Percentiles rank a stretch among this genome's conserved stretches.
phyloP scores from a whole-genome alignment of 2,797 vertebrate species.

The Hipposideros larvatus region DNA sequence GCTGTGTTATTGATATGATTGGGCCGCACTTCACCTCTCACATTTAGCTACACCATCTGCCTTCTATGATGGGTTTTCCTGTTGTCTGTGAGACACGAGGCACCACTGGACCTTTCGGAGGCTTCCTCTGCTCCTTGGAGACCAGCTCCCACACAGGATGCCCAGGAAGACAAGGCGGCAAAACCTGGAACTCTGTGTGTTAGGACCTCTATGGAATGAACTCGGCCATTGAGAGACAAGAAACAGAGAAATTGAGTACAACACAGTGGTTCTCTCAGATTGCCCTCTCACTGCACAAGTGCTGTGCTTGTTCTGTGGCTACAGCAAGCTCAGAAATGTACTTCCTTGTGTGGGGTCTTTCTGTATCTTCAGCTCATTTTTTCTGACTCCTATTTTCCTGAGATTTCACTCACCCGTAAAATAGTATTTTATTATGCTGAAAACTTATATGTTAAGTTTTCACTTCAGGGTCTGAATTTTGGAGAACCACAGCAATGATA shows the following conservation, averaged over 20 bases:
- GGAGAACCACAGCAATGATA: not conserved
- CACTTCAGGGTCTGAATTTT: not conserved
- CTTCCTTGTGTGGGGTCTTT: fast-evolving
- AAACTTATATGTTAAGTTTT: not conserved
- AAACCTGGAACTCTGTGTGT: not conserved
- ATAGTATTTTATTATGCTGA: not conserved
- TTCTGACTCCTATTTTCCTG: not conserved
- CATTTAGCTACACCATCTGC: not conserved
- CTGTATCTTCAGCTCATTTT: not conserved
- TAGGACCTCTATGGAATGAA: not conserved
- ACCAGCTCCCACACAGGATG: not conserved
- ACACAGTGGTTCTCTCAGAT: not conserved
- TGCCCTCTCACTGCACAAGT: not conserved
- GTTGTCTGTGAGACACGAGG: not conserved
- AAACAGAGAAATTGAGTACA: not conserved
- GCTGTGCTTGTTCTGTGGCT: not conserved
- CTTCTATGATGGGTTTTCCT: not conserved
- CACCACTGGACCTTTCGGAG: not conserved
- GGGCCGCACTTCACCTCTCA: not conserved
- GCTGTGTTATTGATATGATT: not conserved
- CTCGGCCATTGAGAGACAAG: not conserved
- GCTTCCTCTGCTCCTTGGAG: not conserved
- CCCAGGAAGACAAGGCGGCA: not conserved
- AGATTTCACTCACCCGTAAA: not conserved
- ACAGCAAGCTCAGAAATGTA: not conserved